Evolutionary conservation across 53 echinoderm and acorn worm species (phyloP).

Genomic region (Antedon mediterranea): DNA sequence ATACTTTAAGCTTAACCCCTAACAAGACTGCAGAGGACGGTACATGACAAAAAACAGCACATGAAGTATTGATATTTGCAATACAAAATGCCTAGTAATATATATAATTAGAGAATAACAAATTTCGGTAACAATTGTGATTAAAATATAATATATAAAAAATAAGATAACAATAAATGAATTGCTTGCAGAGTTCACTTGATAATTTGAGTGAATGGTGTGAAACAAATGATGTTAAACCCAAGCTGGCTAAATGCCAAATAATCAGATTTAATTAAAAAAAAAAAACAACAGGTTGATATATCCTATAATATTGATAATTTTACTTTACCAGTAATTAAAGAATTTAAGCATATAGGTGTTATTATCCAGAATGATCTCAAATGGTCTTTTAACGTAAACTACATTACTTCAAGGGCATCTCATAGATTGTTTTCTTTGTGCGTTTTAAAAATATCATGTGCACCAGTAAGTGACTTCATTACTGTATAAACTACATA

Average conservation of each 20-base stretch:
- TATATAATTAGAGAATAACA: too few species aligned
- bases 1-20: too few species aligned
- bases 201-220: slow-evolving; percentile 6
- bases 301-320: neutral
- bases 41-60: too few species aligned
- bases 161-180: too few species aligned
- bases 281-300: neutral
- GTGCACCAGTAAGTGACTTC: slow-evolving; percentile 6
- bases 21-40: too few species aligned
- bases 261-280: neutral
- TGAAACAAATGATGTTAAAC: slow-evolving; percentile 4
- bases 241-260: slow-evolving; percentile 18
- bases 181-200: slow-evolving; percentile 5
- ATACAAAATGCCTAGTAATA: too few species aligned
- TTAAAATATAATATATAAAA: too few species aligned
- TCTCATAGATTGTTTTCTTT: slow-evolving; percentile 13
- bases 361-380: slow-evolving; percentile 14
- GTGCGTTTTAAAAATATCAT: slow-evolving; percentile 3
- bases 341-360: slow-evolving; percentile 7
- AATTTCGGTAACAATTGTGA: too few species aligned
- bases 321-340: neutral
- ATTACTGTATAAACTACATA: slow-evolving; percentile 1
- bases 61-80: too few species aligned
- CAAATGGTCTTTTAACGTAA: slow-evolving; percentile 6
- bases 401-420: slow-evolving; percentile 12